Evolutionary conservation across 2,888 invertebrate genomes (phyloP), one percentile per base, ranked within the genome.

Genomic region (Campaea margaritaria): DNA sequence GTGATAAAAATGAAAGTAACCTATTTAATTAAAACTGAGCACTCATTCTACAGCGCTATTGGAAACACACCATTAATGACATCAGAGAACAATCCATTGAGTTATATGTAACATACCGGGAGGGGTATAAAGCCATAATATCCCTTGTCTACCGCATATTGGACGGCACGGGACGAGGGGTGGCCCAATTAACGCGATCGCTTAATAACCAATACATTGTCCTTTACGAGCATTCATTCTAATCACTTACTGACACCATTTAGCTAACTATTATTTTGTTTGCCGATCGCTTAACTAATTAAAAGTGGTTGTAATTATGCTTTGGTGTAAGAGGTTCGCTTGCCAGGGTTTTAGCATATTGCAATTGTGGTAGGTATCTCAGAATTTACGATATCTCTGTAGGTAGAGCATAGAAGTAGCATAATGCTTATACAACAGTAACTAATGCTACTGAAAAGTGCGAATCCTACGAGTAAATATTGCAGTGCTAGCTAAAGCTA

Each of bases 201-300:
- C 72, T 73, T 81, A 78, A 83, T 81, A 76, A 78, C 78, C 75
- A 75, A 82, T 81, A 79, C 74, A 73, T 74, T 75, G 77, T 75
- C 76, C 72, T 77, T 82, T 79, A 84, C 76, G 79, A 79, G 60
- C 74, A 75, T 81, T 83, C 73, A 68, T 79, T 72, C 69, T 81
- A 81, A 82, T 79, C 70, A 81, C 73, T 77, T 68, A 75, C 77
- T 76, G 69, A 64, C 64, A 39, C 64, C 72, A 67, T 66, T 70
- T 58, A 47, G 21, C 42, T 56, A 64, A 55, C 64, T 62, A 58
- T 63, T 49, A 58, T 62, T n/a, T 65, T 58, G 62, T 58, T 53
- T 69, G 46, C 43, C 53, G 27, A 63, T 43, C 36, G 12, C 42
- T 41, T 45, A 52, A 39, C 42, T 52, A 34, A 55, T 53, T 42